These are phyloP conservation scores for Meteorus cinctellus DNA, from an alignment of 2,888 invertebrate species.

Conservation along the genomic window DNA sequence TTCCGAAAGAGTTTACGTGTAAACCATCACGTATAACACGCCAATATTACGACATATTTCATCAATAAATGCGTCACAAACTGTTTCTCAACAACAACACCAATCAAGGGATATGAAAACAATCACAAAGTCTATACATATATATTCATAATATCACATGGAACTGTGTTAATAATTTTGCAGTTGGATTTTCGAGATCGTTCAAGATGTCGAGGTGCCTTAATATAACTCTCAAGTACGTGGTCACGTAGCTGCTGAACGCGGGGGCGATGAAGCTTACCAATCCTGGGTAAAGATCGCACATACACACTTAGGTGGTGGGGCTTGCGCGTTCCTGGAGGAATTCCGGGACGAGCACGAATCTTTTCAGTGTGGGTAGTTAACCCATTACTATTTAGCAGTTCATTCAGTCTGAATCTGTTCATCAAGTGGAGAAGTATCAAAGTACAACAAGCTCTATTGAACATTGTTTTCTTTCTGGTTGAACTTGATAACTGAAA, in stretches of 20 bases:
- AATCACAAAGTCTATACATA: background rate
- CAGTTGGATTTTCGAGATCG: slow-evolving; percentile 25
- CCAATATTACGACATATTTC: background rate
- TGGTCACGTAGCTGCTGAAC: slow-evolving; percentile 31
- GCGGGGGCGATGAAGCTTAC: slow-evolving; percentile 52
- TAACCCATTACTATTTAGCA: slow-evolving; percentile 19
- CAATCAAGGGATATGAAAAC: background rate
- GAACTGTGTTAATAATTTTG: slow-evolving; percentile 11
- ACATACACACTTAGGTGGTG: slow-evolving; percentile 47
- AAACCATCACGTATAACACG: background rate
- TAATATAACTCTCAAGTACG: slow-evolving; percentile 45
- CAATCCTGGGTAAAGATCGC: slow-evolving; percentile 52
- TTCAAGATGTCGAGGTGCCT: slow-evolving; percentile 30
- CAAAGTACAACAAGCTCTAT: background rate
- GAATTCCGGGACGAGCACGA: slow-evolving; percentile 59
- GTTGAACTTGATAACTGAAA: background rate
- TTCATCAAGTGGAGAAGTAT: slow-evolving; percentile 9
- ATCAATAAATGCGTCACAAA: background rate
- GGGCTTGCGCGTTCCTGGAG: slow-evolving; percentile 61
- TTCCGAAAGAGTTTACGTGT: background rate
- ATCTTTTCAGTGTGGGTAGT: slow-evolving; percentile 23
- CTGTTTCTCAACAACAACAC: background rate
- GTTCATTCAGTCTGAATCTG: slow-evolving; percentile 24
- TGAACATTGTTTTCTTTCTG: background rate
- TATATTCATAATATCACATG: background rate